These are phyloP conservation scores for Dryoscopus gambensis DNA, from an alignment of 2,113 vertebrate species.

Conservation along the genomic window DNA sequence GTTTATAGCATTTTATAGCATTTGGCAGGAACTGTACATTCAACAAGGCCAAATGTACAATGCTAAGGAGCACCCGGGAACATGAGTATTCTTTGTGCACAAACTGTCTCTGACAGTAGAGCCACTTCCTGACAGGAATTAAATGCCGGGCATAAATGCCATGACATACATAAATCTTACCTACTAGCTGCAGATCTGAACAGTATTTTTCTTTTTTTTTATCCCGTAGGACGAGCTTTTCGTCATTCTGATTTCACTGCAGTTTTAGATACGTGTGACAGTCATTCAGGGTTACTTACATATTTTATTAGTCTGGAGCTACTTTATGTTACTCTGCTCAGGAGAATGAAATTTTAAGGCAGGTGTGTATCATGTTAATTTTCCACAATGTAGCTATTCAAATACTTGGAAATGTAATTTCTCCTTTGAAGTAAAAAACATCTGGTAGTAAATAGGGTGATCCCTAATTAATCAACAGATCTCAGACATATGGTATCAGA, in stretches of 20 bases:
- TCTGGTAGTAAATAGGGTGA: background rate
- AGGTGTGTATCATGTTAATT: background rate
- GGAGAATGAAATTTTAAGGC: background rate
- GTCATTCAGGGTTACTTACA: background rate
- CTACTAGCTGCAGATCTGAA: background rate
- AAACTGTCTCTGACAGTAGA: background rate
- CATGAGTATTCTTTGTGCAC: background rate
- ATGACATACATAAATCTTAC: background rate
- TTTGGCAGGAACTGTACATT: background rate
- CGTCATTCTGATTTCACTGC: background rate
- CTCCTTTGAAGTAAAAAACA: background rate
- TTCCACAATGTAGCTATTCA: background rate
- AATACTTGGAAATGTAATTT: slow-evolving; percentile 20
- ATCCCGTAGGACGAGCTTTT: background rate
- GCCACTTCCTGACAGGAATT: background rate
- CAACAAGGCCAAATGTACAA: background rate
- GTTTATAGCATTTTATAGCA: background rate
- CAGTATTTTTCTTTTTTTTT: background rate
- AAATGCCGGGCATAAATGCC: background rate
- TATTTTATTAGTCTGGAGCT: background rate
- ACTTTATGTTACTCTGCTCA: background rate
- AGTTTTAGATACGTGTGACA: background rate
- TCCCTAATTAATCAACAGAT: background rate
- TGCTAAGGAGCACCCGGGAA: background rate
- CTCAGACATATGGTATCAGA: background rate